Evolutionary conservation across 1,140 invertebrate genomes (phyloP), one percentile per base, ranked within the genome.

Genomic region (Octopus sinensis): DNA sequence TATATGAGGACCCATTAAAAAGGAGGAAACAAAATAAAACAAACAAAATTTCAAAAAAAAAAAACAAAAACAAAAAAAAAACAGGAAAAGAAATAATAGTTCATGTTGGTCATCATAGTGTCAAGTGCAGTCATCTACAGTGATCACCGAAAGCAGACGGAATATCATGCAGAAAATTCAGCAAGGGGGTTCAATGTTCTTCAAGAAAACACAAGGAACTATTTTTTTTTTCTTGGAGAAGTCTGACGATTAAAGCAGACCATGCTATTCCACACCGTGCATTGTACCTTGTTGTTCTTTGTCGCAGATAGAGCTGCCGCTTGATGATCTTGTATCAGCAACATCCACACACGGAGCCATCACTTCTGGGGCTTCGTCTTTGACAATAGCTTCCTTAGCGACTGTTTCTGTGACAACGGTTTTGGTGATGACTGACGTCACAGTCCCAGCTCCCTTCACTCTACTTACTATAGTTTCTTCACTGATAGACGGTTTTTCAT

Each of bases 251-350:
- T 9, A 73, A 73, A 73, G 68, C 68, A 73, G 30, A 13, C 68
- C 68, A 73, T 73, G 68, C 68, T 73, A 9, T 12, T 73, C 30
- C 68, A 73, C 68, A 17, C 68, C 54, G 51, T 23, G 78, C 56
- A 53, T 54, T 68, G 7, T 73, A 82, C 81, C 79, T 80, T 80
- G 9, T n/a, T 71, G 56, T n/a, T 82, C 81, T 43, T 23, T 54
- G 5, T 82, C 81, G 52, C 43, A 79, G 53, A 53, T 79, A 43
- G 53, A 68, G 78, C 78, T 79, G 52, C 13, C 53, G 54, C 56
- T 68, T 13, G 78, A 79, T 53, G 78, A 17, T 43, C 53, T 51
- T 17, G 78, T 53, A 10, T n/a, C 76, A 23, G 76, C 6, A 13
- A 77, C 52, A 51, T 77, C 76, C 30, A 77, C 76, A 77, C 76